Evolutionary conservation across 2,888 invertebrate species (phyloP), one percentile per base, ranked within the genome.

Genomic region (Calameuta filiformis): DNA sequence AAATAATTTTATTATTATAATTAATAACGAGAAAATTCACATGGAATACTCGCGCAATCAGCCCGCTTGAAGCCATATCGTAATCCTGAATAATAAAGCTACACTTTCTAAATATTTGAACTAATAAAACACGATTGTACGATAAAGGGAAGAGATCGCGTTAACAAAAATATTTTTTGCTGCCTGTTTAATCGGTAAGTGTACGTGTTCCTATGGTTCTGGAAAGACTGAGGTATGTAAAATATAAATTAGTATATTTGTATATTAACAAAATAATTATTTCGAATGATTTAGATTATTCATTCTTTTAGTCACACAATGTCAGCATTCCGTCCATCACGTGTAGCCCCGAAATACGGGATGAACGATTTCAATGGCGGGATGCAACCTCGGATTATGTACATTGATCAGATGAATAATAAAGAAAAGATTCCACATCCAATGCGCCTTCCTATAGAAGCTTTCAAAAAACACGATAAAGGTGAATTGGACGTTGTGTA

Each of bases 401-500:
- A 75, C 31, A 31, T 37, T n/a, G 68, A 78, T 12, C 56, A 31
- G n/a, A 35, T 76, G 4, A 30, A 68, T 37, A 75, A 76, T 23
- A 40, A 34, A 31, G 78, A 78, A 1, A 78, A 78, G 40, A 34
- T 73, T 35, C 34, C 71, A 12, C 75, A 75, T 9, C 71, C 75
- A 12, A 75, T 69, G 69, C 77, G 71, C 23, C 33, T 77, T 11
- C 33, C 69, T 15, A n/a, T 77, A 6, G 37, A 76, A 33, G 68
- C 33, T 3, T 69, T 75, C n/a, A 76, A 76, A 68, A 78, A 75
- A 34, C 69, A 73, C 35, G 35, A 11, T 31, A 34, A 37, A 35
- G 35, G 35, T 12, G 68, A 76, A 37, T 6, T 30, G 34, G 92
- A 92, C 76, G 87, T 92, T 23, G 90, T 93, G 82, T 93, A 92